phyloP scores from a whole-genome alignment of 2,797 vertebrate species.

The Rhabdophis nuchalis region DNA sequence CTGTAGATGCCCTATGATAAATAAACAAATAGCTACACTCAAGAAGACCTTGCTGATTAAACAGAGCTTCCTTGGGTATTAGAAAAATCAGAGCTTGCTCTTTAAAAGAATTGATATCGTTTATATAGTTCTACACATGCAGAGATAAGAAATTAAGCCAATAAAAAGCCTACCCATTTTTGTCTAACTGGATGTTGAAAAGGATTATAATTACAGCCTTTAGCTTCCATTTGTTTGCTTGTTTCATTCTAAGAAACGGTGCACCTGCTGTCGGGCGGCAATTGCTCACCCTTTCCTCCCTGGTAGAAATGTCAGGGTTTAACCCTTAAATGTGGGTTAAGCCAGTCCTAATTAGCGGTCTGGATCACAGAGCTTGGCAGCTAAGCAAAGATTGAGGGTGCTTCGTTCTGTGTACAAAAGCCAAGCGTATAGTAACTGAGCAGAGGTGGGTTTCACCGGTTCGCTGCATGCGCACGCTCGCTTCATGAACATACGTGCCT shows the following conservation, averaged over 20 bases:
- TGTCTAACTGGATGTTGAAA: conserved; percentile 12
- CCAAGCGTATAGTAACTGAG: neutral
- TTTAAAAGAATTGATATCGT: conserved; percentile 14
- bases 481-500: too few species aligned
- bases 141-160: neutral
- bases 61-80: conserved; percentile 42
- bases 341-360: neutral
- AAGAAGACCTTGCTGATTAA: conserved; percentile 36
- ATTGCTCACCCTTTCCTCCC: neutral
- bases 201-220: neutral
- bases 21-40: conserved; percentile 15
- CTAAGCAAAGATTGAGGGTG: neutral
- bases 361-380: neutral
- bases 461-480: too few species aligned
- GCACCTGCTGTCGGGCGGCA: neutral
- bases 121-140: conserved; percentile 7
- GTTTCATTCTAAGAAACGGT: neutral
- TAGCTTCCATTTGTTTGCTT: neutral
- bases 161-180: neutral
- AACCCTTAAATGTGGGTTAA: neutral
- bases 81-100: conserved; percentile 29
- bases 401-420: neutral
- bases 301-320: neutral
- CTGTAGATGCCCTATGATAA: neutral
- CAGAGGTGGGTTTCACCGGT: too few species aligned